Base-by-base conservation (phyloP, 2,888 invertebrate species). In the Frankliniella intonsa region DNA sequence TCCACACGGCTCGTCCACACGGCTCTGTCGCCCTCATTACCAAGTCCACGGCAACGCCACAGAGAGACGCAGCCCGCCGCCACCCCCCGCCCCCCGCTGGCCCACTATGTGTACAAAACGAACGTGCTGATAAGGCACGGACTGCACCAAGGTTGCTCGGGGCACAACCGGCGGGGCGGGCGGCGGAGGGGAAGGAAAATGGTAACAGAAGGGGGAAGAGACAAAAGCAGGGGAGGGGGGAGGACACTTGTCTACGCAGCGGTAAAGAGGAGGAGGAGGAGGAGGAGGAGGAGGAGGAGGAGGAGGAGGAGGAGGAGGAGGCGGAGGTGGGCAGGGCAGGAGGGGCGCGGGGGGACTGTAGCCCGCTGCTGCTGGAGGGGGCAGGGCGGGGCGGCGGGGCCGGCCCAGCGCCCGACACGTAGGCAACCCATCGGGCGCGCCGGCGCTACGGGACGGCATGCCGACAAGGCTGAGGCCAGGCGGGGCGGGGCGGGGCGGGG, bases 391-490 rank as follows among this genome's bases (percentile, higher is more conserved):
- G 12, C 55, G 55, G 55, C 14, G 14, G 62, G 7, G 62, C n/a
- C n/a, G 5, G 69, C 22, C 8, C 69, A n/a, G 22, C 69, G 69
- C 69, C 69, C 69, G 69, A 7, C 69, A 22, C 69, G n/a, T 69
- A 69, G 69, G 69, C 69, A n/a, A 22, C 69, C 69, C 69, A 69
- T 22, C 22, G 19, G 69, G 69, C 22, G 69, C 69, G 69, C n/a
- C 11, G 10, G 69, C 10, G 69, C 9, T 5, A 22, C 22, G 69
- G 69, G 69, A n/a, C 7, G 69, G 5, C 69, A 14, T 14, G 17
- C 55, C 55, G 55, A 11, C 55, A 38, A 17, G 69, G 65, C 65
- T 17, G 19, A 11, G 69, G 22, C 69, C 69, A 0, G 69, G 9
- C 69, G 69, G 69, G 22, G 55, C 55, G 38, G 38, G 38, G 38